Evolutionary conservation across 2,888 invertebrate genomes (phyloP), one percentile per base, ranked within the genome.

Genomic region (Luperina nickerlii): DNA sequence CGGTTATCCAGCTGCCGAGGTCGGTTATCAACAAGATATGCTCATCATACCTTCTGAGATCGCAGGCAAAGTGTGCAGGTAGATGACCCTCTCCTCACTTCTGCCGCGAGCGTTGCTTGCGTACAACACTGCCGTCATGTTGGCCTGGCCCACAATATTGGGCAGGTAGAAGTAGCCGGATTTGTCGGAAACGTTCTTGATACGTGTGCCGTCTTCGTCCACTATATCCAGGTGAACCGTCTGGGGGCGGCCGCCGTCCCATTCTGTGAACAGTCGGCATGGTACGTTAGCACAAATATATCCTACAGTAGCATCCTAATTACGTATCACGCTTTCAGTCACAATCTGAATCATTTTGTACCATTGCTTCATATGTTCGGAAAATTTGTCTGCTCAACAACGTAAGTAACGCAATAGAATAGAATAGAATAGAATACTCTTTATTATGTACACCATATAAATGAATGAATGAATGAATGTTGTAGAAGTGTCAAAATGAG

Each of bases 231-330:
- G 78, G 76, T 95, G 94, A 0, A 96, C 81, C 0, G 82, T 91
- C 83, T 95, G 96, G 0, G 93, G 90, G 0, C 96, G 92, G 0
- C 96, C 96, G 2, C 95, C 95, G 72, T 95, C 94, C 96, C 95
- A 96, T 18, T 93, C 96, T 96, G 76, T 20, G 11, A 48, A 74
- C 65, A 45, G 54, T 2, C 13, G 13, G 4, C 6, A 45, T 38
- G 3, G 8, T n/a, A 57, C 15, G 0, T 66, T 74, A 74, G 51
- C 38, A 27, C 24, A 78, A 32, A 15, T 7, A 9, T 9, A 7
- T 20, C 1, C 18, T 27, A 18, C 18, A 38, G n/a, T 24, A 57
- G 24, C 57, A 57, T 11, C 11, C 11, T 54, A 24, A 6, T 51
- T 20, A 6, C 51, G 51, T 5, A 48, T 6, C 18, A 51, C 2